Evolutionary conservation across 2,113 vertebrate genomes (phyloP).

Genomic region (Tringa solitaria): DNA sequence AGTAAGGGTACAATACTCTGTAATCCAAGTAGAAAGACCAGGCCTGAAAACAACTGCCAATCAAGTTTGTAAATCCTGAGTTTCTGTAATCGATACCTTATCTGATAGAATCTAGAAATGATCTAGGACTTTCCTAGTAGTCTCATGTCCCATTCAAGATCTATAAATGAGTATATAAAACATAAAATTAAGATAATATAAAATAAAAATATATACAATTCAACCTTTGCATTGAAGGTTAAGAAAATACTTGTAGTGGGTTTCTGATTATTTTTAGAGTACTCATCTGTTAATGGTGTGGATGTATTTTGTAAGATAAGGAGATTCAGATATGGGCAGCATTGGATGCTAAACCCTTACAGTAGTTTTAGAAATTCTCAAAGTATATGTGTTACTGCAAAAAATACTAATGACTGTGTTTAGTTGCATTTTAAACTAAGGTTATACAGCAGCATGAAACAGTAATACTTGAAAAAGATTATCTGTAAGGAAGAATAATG

Average conservation of each 20-base stretch:
- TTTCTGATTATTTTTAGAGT: background rate
- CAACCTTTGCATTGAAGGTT: background rate
- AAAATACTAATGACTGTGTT: background rate
- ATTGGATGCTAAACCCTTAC: background rate
- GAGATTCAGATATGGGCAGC: background rate
- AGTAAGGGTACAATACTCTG: background rate
- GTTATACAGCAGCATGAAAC: background rate
- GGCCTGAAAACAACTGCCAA: background rate
- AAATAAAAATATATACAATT: background rate
- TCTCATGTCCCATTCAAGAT: background rate
- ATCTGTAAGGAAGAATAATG: background rate
- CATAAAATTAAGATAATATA: background rate
- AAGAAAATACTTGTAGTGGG: background rate
- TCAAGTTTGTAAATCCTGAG: background rate
- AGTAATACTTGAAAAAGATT: background rate
- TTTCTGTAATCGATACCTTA: background rate
- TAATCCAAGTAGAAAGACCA: background rate
- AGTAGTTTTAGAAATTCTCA: background rate
- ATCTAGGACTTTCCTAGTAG: background rate
- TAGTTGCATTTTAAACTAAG: background rate
- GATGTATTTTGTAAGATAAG: background rate
- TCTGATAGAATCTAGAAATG: background rate
- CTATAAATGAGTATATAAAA: background rate
- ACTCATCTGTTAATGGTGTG: background rate
- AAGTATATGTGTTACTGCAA: background rate